A percentile compares a stretch with the other conserved stretches of the same genome.
phyloP scores from a whole-genome alignment of 2,888 invertebrate genomes.

The Apamea sordens region DNA sequence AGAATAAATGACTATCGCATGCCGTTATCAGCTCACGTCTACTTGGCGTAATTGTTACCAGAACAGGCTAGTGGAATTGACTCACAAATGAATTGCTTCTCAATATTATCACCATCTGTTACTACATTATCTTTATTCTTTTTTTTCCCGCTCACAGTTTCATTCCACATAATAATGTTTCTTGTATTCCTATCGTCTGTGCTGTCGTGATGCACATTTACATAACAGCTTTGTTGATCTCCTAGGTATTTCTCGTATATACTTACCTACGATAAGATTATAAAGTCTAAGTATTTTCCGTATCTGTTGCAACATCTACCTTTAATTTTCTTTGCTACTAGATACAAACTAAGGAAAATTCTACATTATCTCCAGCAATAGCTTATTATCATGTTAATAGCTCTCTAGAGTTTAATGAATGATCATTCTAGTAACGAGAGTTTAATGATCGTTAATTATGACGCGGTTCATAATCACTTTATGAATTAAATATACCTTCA shows the following conservation, averaged over 20 bases:
- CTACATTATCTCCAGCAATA: slow-evolving; percentile 42
- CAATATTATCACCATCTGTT: slow-evolving; percentile 49
- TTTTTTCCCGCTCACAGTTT: slow-evolving; percentile 48
- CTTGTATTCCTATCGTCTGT: slow-evolving; percentile 49
- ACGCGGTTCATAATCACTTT: slow-evolving; percentile 49
- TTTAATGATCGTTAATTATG: slow-evolving; percentile 58
- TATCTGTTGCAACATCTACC: slow-evolving; percentile 43
- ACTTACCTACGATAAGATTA: slow-evolving; percentile 48
- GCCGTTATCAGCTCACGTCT: slow-evolving; percentile 46
- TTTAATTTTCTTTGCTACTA: slow-evolving; percentile 40
- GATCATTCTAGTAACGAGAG: slow-evolving; percentile 49
- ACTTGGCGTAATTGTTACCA: slow-evolving; percentile 36
- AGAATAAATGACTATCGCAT: slow-evolving; percentile 52
- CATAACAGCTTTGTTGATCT: slow-evolving; percentile 62
- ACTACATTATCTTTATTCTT: slow-evolving; percentile 20
- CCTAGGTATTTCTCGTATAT: slow-evolving; percentile 51
- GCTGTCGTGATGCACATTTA: slow-evolving; percentile 54
- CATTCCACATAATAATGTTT: slow-evolving; percentile 38
- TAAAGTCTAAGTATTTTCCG: slow-evolving; percentile 57
- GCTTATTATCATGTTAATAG: slow-evolving; percentile 57
- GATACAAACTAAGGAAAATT: slow-evolving; percentile 55
- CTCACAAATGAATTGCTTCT: slow-evolving; percentile 45
- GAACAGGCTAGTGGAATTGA: slow-evolving; percentile 35
- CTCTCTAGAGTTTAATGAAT: slow-evolving; percentile 42
- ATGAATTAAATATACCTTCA: slow-evolving; percentile 35